Percentiles rank a stretch among this genome's conserved stretches.
These are phyloP conservation scores for Sylvilagus bachmani DNA, from an alignment of 2,113 vertebrate genomes.

Conservation along the genomic window DNA sequence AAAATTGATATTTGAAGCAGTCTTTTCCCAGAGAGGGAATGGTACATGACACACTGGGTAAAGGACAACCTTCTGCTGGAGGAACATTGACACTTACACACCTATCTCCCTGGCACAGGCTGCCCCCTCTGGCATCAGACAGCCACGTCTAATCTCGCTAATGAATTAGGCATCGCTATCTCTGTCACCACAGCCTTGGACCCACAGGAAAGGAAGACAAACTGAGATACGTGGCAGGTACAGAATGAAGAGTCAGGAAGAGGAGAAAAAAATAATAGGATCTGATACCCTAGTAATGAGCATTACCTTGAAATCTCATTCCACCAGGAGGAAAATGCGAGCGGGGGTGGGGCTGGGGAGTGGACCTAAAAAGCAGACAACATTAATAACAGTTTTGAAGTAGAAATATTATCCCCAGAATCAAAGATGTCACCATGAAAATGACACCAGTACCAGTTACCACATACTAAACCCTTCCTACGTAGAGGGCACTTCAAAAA, in stretches of 20 bases:
- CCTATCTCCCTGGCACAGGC: slow-evolving; percentile 21
- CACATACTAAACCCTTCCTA: neutral
- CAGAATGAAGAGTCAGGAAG: neutral
- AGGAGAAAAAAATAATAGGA: neutral
- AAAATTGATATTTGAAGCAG: slow-evolving; percentile 37
- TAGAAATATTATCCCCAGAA: neutral
- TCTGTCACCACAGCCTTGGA: slow-evolving; percentile 19
- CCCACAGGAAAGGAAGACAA: neutral
- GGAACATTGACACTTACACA: neutral
- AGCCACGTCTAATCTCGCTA: neutral
- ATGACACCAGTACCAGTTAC: neutral
- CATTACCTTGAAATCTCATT: neutral
- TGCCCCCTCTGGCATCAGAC: neutral
- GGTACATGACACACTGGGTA: neutral
- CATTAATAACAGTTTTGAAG: neutral
- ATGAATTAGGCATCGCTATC: neutral
- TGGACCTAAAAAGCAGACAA: neutral
- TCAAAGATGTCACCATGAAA: neutral
- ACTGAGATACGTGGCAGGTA: neutral
- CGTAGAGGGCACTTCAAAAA: neutral
- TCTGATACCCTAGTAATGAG: neutral
- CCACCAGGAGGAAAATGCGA: neutral
- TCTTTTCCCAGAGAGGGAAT: neutral
- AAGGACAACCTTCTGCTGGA: neutral
- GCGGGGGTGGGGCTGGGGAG: neutral